These are phyloP conservation scores for Trissolcus brochymenae DNA, from an alignment of 2,888 invertebrate genomes.

Conservation along the genomic window DNA sequence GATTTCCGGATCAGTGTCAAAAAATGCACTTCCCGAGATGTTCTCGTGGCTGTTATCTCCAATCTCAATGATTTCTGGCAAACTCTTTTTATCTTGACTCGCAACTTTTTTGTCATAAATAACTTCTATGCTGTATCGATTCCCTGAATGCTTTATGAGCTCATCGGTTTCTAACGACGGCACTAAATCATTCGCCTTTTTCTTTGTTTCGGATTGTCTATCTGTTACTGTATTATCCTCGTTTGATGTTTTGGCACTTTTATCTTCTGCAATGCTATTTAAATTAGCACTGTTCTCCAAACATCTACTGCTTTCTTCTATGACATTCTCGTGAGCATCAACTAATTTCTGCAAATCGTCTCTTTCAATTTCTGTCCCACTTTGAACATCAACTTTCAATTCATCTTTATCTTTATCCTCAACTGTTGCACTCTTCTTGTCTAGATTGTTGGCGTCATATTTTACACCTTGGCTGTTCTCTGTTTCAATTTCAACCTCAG, in stretches of 20 bases:
- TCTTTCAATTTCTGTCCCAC: neutral
- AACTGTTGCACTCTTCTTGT: neutral
- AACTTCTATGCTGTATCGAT: slow-evolving; percentile 68
- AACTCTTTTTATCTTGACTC: slow-evolving; percentile 57
- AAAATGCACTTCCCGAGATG: slow-evolving; percentile 59
- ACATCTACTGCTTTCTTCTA: neutral
- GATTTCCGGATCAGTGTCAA: slow-evolving; percentile 53
- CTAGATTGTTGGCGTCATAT: neutral
- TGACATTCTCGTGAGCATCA: neutral
- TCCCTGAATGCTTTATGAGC: slow-evolving; percentile 5
- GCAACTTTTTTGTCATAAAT: slow-evolving; percentile 65
- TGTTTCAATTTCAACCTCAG: neutral
- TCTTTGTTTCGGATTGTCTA: neutral
- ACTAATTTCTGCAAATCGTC: neutral
- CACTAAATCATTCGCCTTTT: neutral
- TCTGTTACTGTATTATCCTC: neutral
- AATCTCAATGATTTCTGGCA: slow-evolving; percentile 68
- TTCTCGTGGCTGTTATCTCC: slow-evolving; percentile 64
- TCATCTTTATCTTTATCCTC: slow-evolving; percentile 4
- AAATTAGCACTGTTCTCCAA: neutral
- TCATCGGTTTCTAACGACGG: neutral
- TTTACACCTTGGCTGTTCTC: neutral
- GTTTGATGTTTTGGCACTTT: neutral
- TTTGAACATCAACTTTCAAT: slow-evolving; percentile 7
- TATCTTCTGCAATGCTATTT: neutral